Percentiles rank a stretch among this genome's conserved stretches.
Evolutionary conservation across 2,888 invertebrate genomes (phyloP).

Genomic region (Scaptodrosophila latifasciaeformis): DNA sequence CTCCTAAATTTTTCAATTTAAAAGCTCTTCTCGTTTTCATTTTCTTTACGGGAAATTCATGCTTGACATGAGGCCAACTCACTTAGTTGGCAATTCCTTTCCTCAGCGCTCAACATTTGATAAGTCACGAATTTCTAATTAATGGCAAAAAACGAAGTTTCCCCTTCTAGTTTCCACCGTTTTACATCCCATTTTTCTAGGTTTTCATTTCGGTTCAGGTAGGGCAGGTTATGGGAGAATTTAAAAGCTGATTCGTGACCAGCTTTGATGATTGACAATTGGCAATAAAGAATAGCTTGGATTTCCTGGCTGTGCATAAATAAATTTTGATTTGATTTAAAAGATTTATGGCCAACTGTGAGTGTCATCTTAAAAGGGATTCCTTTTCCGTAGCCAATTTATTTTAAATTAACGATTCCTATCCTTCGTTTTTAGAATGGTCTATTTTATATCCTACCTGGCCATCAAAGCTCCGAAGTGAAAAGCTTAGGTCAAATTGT

Average conservation of each 20-base stretch:
- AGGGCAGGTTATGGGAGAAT: conserved; percentile 21
- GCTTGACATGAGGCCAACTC: not conserved
- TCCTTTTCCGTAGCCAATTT: no score
- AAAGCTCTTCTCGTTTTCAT: not conserved
- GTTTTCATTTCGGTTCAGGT: no score
- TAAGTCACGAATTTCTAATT: conserved; percentile 6
- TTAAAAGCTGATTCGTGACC: conserved; percentile 32
- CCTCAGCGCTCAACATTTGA: not conserved
- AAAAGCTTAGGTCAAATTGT: not conserved
- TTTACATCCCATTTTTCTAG: no score
- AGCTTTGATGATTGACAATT: conserved; percentile 21
- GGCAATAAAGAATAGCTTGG: not conserved
- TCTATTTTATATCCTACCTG: no score
- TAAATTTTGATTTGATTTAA: not conserved
- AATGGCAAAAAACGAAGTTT: not conserved
- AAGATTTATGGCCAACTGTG: not conserved
- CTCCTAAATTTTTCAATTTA: no score
- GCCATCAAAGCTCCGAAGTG: no score
- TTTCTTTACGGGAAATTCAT: not conserved
- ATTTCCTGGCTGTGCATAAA: not conserved
- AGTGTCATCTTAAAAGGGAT: not conserved
- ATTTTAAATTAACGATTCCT: no score
- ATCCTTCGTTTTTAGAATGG: no score
- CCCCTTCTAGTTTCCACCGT: conserved; percentile 5
- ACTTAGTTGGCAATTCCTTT: not conserved